phyloP scores from a whole-genome alignment of 2,113 vertebrate species.

The Rhodinocichla rosea region DNA sequence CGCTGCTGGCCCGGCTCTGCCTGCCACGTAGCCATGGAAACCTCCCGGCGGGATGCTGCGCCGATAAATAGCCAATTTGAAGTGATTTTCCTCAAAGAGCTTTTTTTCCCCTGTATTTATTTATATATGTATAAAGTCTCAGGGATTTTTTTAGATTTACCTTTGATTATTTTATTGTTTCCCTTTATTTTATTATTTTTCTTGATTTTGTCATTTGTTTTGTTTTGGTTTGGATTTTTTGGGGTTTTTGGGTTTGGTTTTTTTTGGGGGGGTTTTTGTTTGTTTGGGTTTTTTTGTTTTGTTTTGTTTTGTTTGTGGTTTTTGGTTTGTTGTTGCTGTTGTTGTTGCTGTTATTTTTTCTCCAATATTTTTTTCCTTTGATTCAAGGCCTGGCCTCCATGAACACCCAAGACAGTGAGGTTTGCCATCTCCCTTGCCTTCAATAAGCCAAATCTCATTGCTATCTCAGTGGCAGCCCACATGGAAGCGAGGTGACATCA shows the following conservation, averaged over 20 bases:
- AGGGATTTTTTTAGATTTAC: not conserved
- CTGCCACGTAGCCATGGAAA: slow-evolving; percentile 59
- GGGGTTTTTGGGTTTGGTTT: no score
- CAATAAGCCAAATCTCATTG: not conserved
- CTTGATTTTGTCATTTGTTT: not conserved
- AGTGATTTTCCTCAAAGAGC: slow-evolving; percentile 1
- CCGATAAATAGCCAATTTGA: slow-evolving; percentile 38
- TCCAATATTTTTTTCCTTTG: not conserved
- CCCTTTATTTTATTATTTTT: not conserved
- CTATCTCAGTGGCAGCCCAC: not conserved
- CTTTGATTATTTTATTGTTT: not conserved
- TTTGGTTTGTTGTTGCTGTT: not conserved
- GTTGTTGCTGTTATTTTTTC: not conserved
- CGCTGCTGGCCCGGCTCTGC: not conserved
- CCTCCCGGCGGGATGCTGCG: slow-evolving; percentile 38
- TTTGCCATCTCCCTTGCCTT: not conserved
- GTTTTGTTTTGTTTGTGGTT: not conserved
- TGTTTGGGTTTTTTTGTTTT: not conserved
- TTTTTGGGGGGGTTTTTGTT: no score
- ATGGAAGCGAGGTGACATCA: accelerated
- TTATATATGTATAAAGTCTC: not conserved
- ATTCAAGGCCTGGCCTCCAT: not conserved
- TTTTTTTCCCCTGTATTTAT: not conserved
- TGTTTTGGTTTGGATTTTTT: not conserved
- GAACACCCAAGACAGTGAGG: not conserved